A percentile compares a stretch with the other conserved stretches of the same genome.
phyloP scores from a whole-genome alignment of 2,888 invertebrate species.

The Amphipoea lucens region DNA sequence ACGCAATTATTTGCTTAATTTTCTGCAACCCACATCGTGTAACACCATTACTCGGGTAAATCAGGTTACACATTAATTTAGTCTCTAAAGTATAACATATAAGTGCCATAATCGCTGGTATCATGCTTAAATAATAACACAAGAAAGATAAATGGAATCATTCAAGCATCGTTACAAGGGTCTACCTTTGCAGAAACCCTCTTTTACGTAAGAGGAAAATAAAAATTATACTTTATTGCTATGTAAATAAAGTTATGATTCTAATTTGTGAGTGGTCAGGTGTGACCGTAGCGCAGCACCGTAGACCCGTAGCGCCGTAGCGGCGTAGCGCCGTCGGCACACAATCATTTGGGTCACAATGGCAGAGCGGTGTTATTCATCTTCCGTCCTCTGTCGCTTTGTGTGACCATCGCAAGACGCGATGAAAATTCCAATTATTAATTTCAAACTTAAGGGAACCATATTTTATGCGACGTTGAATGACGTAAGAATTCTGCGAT shows the following conservation, averaged over 20 bases:
- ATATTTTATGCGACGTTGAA: slow-evolving; percentile 39
- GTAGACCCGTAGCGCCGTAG: slow-evolving; percentile 36
- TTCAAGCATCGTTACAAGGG: slow-evolving; percentile 73
- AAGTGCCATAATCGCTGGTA: slow-evolving; percentile 63
- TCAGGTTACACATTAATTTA: slow-evolving; percentile 51
- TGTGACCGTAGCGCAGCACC: slow-evolving; percentile 53
- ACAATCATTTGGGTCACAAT: slow-evolving; percentile 69
- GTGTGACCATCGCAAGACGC: slow-evolving; percentile 55
- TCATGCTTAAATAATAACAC: slow-evolving; percentile 71
- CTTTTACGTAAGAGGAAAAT: slow-evolving; percentile 33
- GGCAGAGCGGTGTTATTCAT: slow-evolving; percentile 67
- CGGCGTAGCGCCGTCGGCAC: slow-evolving; percentile 54
- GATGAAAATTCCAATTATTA: slow-evolving; percentile 58
- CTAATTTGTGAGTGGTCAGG: slow-evolving; percentile 64
- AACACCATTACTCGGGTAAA: slow-evolving; percentile 52
- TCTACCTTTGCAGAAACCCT: slow-evolving; percentile 64
- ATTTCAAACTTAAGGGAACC: slow-evolving; percentile 20
- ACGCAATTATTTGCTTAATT: slow-evolving; percentile 61
- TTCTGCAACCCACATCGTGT: slow-evolving; percentile 53
- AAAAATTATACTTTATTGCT: slow-evolving; percentile 53
- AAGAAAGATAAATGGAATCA: slow-evolving; percentile 75
- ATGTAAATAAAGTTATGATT: slow-evolving; percentile 60
- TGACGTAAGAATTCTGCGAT: slow-evolving; percentile 1
- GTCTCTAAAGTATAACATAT: slow-evolving; percentile 49
- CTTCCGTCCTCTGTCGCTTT: slow-evolving; percentile 49